Evolutionary conservation across 1,140 invertebrate species (phyloP).

Genomic region (Matsumurasca onukii): DNA sequence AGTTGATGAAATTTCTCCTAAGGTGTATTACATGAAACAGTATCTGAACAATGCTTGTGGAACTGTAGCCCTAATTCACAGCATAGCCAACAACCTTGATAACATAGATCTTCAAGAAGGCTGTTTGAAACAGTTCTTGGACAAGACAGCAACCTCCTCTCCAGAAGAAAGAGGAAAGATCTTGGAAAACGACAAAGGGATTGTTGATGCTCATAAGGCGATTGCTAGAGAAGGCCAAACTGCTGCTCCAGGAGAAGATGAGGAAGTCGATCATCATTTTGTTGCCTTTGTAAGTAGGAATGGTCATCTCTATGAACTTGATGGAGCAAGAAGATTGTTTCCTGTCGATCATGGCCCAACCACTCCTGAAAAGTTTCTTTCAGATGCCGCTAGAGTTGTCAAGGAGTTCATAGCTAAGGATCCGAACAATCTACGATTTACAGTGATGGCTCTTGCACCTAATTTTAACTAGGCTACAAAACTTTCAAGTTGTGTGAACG

Average conservation of each 20-base stretch:
- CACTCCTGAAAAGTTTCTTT: not conserved
- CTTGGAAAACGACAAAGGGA: conserved; percentile 67
- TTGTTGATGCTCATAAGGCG: conserved; percentile 80
- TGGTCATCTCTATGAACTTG: not conserved
- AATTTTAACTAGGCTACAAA: too few species aligned
- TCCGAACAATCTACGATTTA: not conserved
- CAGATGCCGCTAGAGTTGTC: not conserved
- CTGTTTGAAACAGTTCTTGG: conserved; percentile 74
- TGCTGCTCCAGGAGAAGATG: conserved; percentile 50
- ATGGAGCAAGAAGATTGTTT: not conserved
- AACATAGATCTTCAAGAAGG: conserved; percentile 71
- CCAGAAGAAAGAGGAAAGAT: conserved; percentile 71
- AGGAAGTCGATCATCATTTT: conserved; percentile 4
- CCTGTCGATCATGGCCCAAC: not conserved
- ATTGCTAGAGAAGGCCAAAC: conserved; percentile 90
- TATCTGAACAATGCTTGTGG: conserved; percentile 94
- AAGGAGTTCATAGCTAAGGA: not conserved
- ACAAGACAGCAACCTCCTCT: conserved; percentile 64
- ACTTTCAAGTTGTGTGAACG: too few species aligned
- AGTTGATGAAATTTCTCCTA: conserved; percentile 60
- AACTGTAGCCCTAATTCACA: conserved; percentile 89
- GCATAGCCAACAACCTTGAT: conserved; percentile 66
- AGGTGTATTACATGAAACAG: conserved; percentile 90
- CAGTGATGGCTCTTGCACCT: not conserved
- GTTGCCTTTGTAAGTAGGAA: not conserved